Conservation (phyloP, 2,797 vertebrate genomes). For the Semotilus atromaculatus region DNA sequence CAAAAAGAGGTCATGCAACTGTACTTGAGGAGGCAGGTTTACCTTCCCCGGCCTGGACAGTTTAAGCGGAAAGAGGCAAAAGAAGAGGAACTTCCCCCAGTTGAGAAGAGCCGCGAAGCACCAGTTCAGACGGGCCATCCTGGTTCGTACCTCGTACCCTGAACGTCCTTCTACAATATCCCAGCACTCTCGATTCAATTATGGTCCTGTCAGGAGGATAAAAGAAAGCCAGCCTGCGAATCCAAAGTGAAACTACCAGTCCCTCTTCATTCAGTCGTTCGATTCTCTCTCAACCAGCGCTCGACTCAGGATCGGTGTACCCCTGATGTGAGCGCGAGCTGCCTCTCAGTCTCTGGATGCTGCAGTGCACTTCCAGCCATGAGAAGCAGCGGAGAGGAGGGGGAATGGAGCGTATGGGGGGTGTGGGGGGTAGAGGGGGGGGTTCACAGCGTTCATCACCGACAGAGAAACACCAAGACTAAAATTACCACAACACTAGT, state of each 20-base stretch:
- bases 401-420: constrained; percentile 17
- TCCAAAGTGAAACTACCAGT: constrained; percentile 36
- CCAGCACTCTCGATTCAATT: constrained; percentile 42
- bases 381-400: neutral
- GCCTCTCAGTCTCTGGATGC: constrained; percentile 64
- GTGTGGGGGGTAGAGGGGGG: neutral
- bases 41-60: constrained; percentile 82
- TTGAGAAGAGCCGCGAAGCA: constrained; percentile 85
- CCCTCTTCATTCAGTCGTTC: constrained; percentile 20
- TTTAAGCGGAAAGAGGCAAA: constrained; percentile 85
- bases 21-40: constrained; percentile 62
- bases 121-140: constrained; percentile 87
- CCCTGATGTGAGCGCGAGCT: constrained; percentile 43
- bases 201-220: constrained; percentile 13
- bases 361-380: constrained; percentile 64
- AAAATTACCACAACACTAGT: neutral
- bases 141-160: constrained; percentile 29
- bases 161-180: constrained; percentile 31
- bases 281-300: neutral
- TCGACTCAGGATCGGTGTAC: constrained; percentile 44
- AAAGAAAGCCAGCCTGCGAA: constrained; percentile 37
- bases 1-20: neutral
- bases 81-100: constrained; percentile 88
- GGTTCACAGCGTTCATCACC: constrained; percentile 8
- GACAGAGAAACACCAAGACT: constrained; percentile 17